Conservation (phyloP, 2,888 invertebrate species). For the Pristionchus exspectatus region DNA sequence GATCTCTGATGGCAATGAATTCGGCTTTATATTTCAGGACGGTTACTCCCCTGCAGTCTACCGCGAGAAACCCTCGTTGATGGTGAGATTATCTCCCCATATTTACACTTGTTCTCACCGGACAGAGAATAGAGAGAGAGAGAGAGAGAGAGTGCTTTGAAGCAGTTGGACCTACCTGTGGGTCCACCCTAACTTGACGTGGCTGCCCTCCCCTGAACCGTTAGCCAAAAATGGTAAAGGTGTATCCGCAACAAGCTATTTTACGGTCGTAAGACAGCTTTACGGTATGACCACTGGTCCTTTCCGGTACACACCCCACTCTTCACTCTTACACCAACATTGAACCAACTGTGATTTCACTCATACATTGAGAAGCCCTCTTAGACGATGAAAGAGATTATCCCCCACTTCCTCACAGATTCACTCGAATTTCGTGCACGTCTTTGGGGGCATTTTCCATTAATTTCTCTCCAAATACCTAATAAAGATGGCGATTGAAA, state of each 20-base stretch:
- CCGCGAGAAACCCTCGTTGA: constrained; percentile 57
- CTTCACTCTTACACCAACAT: too few relatives aligned
- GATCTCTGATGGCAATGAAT: too few relatives aligned
- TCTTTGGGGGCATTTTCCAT: neutral
- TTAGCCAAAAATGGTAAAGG: too few relatives aligned
- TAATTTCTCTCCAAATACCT: neutral
- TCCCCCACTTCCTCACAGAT: neutral
- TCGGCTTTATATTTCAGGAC: constrained; percentile 63
- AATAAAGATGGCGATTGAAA: too few relatives aligned
- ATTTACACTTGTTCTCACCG: neutral
- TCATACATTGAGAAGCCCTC: too few relatives aligned
- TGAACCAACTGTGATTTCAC: too few relatives aligned
- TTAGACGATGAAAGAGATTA: neutral
- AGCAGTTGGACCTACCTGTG: too few relatives aligned
- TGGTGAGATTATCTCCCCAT: neutral
- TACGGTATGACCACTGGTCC: neutral
- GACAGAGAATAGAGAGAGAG: neutral
- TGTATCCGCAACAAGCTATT: too few relatives aligned
- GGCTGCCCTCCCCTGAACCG: too few relatives aligned
- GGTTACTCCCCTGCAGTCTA: constrained; percentile 72
- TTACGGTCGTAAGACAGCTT: too few relatives aligned
- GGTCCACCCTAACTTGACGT: too few relatives aligned
- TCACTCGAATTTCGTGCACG: neutral
- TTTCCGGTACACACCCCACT: neutral
- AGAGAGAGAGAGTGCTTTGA: too few relatives aligned